These are phyloP conservation scores for Vidua chalybeata DNA, from an alignment of 2,113 vertebrate species.

Conservation along the genomic window DNA sequence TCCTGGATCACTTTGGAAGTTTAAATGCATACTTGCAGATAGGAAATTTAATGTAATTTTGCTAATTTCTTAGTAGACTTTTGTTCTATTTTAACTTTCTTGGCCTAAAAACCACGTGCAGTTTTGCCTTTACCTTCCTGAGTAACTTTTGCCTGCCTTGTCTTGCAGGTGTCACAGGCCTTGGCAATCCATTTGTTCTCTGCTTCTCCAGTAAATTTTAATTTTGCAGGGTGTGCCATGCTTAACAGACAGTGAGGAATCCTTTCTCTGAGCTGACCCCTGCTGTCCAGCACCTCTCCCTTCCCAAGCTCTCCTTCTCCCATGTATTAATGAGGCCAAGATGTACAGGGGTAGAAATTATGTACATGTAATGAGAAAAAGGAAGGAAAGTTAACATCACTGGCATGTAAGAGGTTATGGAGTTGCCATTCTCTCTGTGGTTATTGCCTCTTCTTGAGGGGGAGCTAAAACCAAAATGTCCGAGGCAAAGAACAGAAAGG, in stretches of 20 bases:
- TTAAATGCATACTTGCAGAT: not conserved
- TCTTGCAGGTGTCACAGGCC: not conserved
- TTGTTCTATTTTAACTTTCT: not conserved
- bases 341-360: not conserved
- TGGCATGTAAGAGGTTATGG: not conserved
- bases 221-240: not conserved
- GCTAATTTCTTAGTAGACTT: not conserved
- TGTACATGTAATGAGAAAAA: not conserved
- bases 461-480: not conserved
- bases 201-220: not conserved
- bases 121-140: not conserved
- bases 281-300: not conserved
- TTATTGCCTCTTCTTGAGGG: not conserved
- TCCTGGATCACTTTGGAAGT: not conserved
- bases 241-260: not conserved
- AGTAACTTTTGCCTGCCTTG: not conserved
- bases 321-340: not conserved
- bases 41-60: not conserved
- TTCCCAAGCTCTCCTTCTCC: not conserved
- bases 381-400: not conserved
- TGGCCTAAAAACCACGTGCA: not conserved
- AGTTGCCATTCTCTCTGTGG: not conserved
- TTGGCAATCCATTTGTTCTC: not conserved
- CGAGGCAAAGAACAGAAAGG: not conserved
- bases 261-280: not conserved